Base-by-base conservation (phyloP, 1,140 invertebrate species). In the Aleiodes sp. region DNA sequence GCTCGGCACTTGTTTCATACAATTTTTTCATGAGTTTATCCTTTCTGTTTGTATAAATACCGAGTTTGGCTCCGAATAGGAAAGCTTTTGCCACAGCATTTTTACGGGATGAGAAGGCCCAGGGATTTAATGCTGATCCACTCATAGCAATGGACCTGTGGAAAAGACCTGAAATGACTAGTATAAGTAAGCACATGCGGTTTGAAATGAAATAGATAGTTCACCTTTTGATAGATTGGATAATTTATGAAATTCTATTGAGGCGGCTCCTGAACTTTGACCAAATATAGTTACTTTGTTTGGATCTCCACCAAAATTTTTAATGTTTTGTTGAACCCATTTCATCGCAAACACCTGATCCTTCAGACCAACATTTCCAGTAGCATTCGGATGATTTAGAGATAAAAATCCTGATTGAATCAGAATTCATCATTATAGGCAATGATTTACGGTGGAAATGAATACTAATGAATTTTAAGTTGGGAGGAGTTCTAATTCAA, bases 311-410 rank as follows among this genome's bases (percentile, higher is more conserved):
- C 77, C 73, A 12, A 83, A 83, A 2, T 56, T 12, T 1, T 60
- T 12, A 78, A 83, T 78, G 82, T 88, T 77, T 73, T 79, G 63
- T 72, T 83, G 43, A 0, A 90, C 72, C 87, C 87, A 88, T 60
- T 77, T 73, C n/a, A 88, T 61, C 2, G 76, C 84, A 29, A 82
- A 73, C 16, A 78, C 70, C 56, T 87, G 81, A 75, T 89, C 88
- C 76, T 92, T 89, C 1, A 93, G 78, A 0, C 90, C 92, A 75
- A 88, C 90, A 84, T 93, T 90, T 46, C 92, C 89, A 0, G 93
- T 85, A 52, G 88, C 88, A 65, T 89, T 88, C 1, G 87, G 82
- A 70, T 85, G 86, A 46, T 89, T 85, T 4, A 89, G 76, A 8
- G 87, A 88, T 4, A 92, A 75, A 73, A 91, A 91, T 1, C 87